These are phyloP conservation scores for Styela clava DNA, from an alignment of 23 tunicate genomes.

Conservation along the genomic window DNA sequence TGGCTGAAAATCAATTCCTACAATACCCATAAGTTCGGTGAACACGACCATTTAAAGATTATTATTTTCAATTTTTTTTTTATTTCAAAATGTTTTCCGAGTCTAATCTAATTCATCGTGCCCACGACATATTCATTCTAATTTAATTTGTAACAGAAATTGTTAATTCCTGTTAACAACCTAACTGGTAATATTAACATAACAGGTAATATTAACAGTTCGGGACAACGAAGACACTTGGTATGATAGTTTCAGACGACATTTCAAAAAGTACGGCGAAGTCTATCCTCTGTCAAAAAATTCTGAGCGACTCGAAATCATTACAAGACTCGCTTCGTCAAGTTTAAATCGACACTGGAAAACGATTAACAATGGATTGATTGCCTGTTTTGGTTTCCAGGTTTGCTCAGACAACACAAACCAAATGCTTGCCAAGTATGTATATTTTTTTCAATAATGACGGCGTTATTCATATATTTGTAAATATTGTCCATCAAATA, in stretches of 20 bases:
- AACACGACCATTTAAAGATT: no score
- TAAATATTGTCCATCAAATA: background rate
- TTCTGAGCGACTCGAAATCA: constrained; percentile 24
- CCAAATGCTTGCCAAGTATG: constrained; percentile 33
- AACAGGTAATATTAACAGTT: constrained; percentile 26
- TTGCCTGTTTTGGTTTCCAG: constrained; percentile 32
- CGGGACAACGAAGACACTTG: constrained; percentile 24
- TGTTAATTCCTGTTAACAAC: no score
- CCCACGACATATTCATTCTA: no score
- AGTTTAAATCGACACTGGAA: constrained; percentile 24
- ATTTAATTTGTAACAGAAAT: no score
- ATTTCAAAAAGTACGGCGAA: constrained; percentile 24
- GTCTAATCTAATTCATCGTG: no score
- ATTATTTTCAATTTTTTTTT: no score
- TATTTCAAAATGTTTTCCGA: no score
- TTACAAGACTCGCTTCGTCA: constrained; percentile 28
- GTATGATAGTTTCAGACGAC: constrained; percentile 30
- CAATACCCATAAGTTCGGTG: no score
- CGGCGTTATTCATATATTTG: no score
- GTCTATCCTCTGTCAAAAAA: constrained; percentile 31
- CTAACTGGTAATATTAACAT: background rate
- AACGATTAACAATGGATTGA: constrained; percentile 29
- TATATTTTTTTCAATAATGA: background rate
- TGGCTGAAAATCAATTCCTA: no score
- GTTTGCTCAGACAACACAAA: constrained; percentile 33